These are phyloP conservation scores for Lucilia sericata DNA, from an alignment of 1,140 invertebrate species.

Conservation along the genomic window DNA sequence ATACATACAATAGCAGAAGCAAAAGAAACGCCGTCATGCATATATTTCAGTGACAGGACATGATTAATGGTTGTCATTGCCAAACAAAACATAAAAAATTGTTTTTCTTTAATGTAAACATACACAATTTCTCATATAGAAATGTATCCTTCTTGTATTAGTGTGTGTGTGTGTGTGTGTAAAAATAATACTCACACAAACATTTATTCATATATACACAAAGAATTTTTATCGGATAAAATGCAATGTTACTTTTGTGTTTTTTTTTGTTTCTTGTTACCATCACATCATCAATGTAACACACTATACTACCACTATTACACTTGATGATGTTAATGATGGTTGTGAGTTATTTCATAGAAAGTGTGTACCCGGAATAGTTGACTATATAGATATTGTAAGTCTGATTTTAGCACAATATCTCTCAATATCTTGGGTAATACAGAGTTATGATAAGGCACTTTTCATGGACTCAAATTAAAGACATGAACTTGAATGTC, in stretches of 20 bases:
- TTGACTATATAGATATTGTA: background rate
- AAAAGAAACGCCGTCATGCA: slow-evolving; percentile 50
- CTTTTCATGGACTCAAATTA: too few relatives aligned
- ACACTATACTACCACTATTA: background rate
- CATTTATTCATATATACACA: slow-evolving; percentile 1
- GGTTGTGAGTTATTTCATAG: background rate
- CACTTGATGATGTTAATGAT: slow-evolving; percentile 23
- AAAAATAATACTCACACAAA: slow-evolving; percentile 23
- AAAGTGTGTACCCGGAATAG: background rate
- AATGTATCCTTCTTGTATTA: background rate
- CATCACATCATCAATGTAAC: slow-evolving; percentile 19
- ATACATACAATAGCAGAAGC: background rate
- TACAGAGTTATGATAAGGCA: too few relatives aligned
- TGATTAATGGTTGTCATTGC: slow-evolving; percentile 68
- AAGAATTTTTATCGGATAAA: slow-evolving; percentile 38
- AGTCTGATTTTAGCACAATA: too few relatives aligned
- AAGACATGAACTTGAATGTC: too few relatives aligned
- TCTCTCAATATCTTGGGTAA: too few relatives aligned
- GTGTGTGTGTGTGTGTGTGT: too few relatives aligned
- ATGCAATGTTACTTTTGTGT: slow-evolving; percentile 27
- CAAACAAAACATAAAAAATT: slow-evolving; percentile 53
- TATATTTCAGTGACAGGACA: slow-evolving; percentile 64
- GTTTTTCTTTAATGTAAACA: slow-evolving; percentile 43
- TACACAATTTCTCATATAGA: slow-evolving; percentile 5
- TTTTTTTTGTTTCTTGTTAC: slow-evolving; percentile 12